Percentiles rank a stretch among this genome's conserved stretches.
Conservation (phyloP, 35 echinoderm and acorn worm genomes). For the Apostichopus parvimensis region DNA sequence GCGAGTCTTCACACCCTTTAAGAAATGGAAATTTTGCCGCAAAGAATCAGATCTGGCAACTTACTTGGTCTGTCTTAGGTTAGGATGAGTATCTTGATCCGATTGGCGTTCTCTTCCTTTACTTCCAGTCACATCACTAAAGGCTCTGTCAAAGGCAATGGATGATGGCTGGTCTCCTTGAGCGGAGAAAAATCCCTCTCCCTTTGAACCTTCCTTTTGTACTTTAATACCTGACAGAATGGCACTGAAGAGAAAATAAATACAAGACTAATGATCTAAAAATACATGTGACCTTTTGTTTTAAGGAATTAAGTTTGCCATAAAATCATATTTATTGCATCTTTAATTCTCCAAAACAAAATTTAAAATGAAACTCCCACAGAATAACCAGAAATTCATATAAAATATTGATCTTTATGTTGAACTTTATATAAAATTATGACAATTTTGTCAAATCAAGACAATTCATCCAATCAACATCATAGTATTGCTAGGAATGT, state of each 20-base stretch:
- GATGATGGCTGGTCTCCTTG: not conserved
- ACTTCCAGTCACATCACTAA: not conserved
- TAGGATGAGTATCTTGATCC: not conserved
- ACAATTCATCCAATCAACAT: too few relatives aligned
- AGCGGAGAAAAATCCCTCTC: not conserved
- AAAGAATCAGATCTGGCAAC: not conserved
- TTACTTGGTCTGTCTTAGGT: slow-evolving; percentile 68
- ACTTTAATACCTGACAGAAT: slow-evolving; percentile 67
- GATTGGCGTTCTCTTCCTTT: not conserved
- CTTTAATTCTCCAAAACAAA: too few relatives aligned
- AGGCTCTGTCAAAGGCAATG: slow-evolving; percentile 19
- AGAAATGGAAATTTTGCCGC: too few relatives aligned
- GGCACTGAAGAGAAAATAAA: slow-evolving; percentile 28
- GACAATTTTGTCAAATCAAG: too few relatives aligned
- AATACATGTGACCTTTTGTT: not conserved
- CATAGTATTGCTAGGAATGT: too few relatives aligned
- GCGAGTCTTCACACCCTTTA: too few relatives aligned
- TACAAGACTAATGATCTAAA: not conserved
- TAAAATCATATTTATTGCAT: too few relatives aligned
- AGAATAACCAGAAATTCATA: too few relatives aligned
- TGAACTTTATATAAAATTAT: too few relatives aligned
- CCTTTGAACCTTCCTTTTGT: slow-evolving; percentile 47
- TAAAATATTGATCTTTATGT: too few relatives aligned
- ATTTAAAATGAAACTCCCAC: too few relatives aligned
- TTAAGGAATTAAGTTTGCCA: too few relatives aligned